phyloP scores from a whole-genome alignment of 2,797 vertebrate genomes.

The Lates japonicus region DNA sequence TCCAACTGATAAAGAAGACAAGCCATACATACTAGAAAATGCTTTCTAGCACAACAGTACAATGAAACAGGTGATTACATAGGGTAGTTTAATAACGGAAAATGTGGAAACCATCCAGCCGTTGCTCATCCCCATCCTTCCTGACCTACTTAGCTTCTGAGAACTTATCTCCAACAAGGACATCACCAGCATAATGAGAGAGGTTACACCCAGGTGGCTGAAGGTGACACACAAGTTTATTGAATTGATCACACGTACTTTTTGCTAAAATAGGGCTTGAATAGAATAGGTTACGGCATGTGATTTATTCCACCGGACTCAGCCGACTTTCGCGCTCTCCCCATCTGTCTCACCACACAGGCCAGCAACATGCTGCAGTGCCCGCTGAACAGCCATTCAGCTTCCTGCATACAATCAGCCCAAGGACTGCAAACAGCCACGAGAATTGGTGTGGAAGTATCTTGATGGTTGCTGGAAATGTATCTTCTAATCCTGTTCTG shows the following conservation, averaged over 20 bases:
- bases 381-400: slow-evolving; percentile 12
- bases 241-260: slow-evolving; percentile 62
- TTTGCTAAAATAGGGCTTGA: slow-evolving; percentile 64
- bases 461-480: slow-evolving; percentile 8
- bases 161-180: slow-evolving; percentile 28
- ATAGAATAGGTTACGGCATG: slow-evolving; percentile 47
- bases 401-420: slow-evolving; percentile 48
- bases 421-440: too few species aligned
- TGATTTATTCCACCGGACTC: slow-evolving; percentile 45
- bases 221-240: slow-evolving; percentile 67
- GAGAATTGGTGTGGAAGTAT: slow-evolving; percentile 16
- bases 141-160: slow-evolving; percentile 66
- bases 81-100: slow-evolving; percentile 13
- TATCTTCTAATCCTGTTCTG: slow-evolving; percentile 18
- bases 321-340: slow-evolving; percentile 28
- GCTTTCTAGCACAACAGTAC: slow-evolving; percentile 6
- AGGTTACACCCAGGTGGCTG: slow-evolving; percentile 47
- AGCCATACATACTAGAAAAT: background rate
- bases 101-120: slow-evolving; percentile 37
- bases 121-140: slow-evolving; percentile 18
- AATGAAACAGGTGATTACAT: background rate
- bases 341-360: slow-evolving; percentile 54
- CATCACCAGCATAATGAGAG: slow-evolving; percentile 57
- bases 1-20: too few species aligned
- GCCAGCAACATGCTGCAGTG: slow-evolving; percentile 21